These are phyloP conservation scores for Aleiodes leptofemur DNA, from an alignment of 2,888 invertebrate genomes.

Conservation along the genomic window DNA sequence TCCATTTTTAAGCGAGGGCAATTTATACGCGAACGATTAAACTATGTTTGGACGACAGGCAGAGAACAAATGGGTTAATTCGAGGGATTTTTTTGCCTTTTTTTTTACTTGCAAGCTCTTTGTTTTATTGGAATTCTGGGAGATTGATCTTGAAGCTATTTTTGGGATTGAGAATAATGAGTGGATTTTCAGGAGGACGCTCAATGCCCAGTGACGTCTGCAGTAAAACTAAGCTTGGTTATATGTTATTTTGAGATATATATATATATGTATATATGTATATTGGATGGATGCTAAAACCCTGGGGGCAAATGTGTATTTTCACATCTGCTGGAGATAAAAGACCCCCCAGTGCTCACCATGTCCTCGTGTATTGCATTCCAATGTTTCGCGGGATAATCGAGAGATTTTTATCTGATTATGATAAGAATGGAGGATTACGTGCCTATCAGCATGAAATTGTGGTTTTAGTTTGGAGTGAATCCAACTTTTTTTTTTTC, in stretches of 20 bases:
- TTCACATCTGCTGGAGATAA: slow-evolving; percentile 14
- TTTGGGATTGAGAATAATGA: neutral
- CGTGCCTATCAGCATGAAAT: slow-evolving; percentile 7
- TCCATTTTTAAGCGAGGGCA: slow-evolving; percentile 13
- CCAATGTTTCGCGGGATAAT: slow-evolving; percentile 51
- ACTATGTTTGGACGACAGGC: neutral
- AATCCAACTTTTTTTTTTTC: too few relatives aligned
- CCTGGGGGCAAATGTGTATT: slow-evolving; percentile 8
- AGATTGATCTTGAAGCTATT: slow-evolving; percentile 11
- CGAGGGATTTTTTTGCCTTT: neutral
- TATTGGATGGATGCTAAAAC: neutral
- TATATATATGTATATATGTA: slow-evolving; percentile 6
- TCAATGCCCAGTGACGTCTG: too few relatives aligned
- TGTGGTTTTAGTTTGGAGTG: neutral
- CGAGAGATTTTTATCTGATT: slow-evolving; percentile 45
- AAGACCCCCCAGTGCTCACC: neutral
- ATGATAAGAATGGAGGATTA: slow-evolving; percentile 34
- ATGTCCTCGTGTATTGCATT: slow-evolving; percentile 53
- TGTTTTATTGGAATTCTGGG: too few relatives aligned
- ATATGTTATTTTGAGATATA: slow-evolving; percentile 30
- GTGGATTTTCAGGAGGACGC: too few relatives aligned
- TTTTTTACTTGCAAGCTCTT: neutral
- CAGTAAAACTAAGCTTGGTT: too few relatives aligned
- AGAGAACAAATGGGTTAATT: neutral
- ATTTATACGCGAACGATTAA: neutral